These are phyloP conservation scores for Puffinus mauretanicus DNA, from an alignment of 2,113 vertebrate species.

Conservation along the genomic window DNA sequence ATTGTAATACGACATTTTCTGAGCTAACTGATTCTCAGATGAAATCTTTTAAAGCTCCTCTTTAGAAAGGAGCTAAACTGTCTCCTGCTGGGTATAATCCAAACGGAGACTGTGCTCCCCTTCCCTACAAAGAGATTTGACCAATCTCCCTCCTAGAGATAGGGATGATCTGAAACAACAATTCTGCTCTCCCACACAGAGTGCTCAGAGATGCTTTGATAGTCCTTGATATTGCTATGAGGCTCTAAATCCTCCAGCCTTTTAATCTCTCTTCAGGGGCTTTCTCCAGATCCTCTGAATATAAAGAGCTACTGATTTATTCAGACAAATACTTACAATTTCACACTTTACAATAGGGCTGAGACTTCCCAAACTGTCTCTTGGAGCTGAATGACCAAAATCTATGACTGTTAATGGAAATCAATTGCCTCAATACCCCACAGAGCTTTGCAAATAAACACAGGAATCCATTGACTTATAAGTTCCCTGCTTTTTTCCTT, in stretches of 20 bases:
- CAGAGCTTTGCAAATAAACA: not conserved
- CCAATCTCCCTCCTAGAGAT: not conserved
- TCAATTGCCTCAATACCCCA: not conserved
- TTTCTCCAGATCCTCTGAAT: conserved; percentile 18
- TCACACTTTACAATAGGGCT: not conserved
- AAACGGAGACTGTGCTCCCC: not conserved
- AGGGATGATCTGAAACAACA: not conserved
- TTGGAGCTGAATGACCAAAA: not conserved
- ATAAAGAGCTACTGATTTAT: not conserved
- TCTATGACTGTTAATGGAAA: not conserved
- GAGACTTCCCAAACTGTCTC: not conserved
- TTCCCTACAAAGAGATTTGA: conserved; percentile 9
- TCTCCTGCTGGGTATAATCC: conserved; percentile 44
- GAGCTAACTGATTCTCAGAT: not conserved
- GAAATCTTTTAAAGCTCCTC: not conserved
- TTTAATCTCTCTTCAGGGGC: conserved; percentile 28
- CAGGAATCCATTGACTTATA: not conserved
- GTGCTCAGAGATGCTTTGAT: conserved; percentile 9
- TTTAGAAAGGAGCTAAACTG: conserved; percentile 10
- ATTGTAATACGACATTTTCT: not conserved
- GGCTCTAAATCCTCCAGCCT: conserved; percentile 5
- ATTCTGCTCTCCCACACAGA: not conserved
- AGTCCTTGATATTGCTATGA: not conserved
- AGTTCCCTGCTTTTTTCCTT: not conserved
- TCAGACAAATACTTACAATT: conserved; percentile 27